Evolutionary conservation across 2,797 vertebrate genomes (phyloP), one percentile per base, ranked within the genome.

Genomic region (Sebastes baramenuke): DNA sequence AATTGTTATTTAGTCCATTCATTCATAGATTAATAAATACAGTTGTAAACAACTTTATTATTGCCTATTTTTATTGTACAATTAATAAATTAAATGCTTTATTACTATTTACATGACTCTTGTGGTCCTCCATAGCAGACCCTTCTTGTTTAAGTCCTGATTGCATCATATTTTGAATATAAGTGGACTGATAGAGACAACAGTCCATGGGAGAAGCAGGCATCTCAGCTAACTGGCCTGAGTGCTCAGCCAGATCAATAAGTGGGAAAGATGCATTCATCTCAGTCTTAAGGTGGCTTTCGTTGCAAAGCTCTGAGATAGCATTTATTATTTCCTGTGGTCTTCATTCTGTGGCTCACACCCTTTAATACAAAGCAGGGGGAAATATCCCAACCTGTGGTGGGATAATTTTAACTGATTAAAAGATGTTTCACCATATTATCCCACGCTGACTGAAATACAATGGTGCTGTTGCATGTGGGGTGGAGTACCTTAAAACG

Each of bases 211-310:
- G 59, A 88, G 82, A 83, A 88, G 77, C 56, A 86, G 82, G 77
- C 72, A 61, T 93, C 86, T 90, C 84, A 87, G 83, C 91, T 90
- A 87, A 89, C 88, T 75, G 88, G 69, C 58, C 87, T 93, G 88
- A 95, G 92, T 92, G 94, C 92, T 90, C 89, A 84, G 87, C 75
- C 78, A 71, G 90, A 95, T 95, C 95, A 95, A 95, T 95, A 95
- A 88, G 66, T 90, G 81, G 88, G 86, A 88, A 89, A 92, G 84
- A 92, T 83, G 79, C 91, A 38, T 79, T 89, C 85, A 77, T 87
- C 64, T 80, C 85, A 56, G 24, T 84, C 89, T 95, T 95, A 95
- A 95, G 95, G 95, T 94, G 93, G 94, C 25, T 77, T 91, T 79
- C 29, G 11, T 12, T 58, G 59, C 64, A 49, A 84, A 34, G 29